A percentile compares a stretch with the other conserved stretches of the same genome.
phyloP scores from a whole-genome alignment of 1,140 invertebrate genomes.

The Lutraria rhynchaena region DNA sequence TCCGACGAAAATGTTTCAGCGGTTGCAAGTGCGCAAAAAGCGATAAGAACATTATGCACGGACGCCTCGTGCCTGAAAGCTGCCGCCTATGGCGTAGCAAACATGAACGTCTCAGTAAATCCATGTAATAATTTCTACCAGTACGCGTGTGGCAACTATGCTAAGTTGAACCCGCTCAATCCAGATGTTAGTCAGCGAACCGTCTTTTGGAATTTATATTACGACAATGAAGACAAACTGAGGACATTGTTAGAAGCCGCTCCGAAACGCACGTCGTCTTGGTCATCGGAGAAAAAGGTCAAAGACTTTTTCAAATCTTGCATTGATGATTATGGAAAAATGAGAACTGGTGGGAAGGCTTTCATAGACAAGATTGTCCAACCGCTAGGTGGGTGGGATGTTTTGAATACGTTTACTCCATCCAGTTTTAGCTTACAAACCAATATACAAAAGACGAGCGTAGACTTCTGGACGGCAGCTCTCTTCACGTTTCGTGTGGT shows the following conservation, averaged over 20 bases:
- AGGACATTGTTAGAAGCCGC: conserved; percentile 67
- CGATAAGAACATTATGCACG: conserved; percentile 60
- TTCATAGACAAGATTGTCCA: conserved; percentile 72
- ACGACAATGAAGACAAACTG: conserved; percentile 72
- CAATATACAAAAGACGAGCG: conserved; percentile 69
- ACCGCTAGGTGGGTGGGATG: conserved; percentile 75
- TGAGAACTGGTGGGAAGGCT: conserved; percentile 65
- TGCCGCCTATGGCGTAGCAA: conserved; percentile 64
- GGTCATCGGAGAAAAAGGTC: conserved; percentile 75
- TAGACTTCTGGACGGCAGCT: conserved; percentile 76
- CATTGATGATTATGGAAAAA: conserved; percentile 72
- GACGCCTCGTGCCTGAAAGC: conserved; percentile 70
- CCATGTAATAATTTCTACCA: conserved; percentile 85
- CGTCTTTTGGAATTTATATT: conserved; percentile 66
- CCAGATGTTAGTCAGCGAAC: conserved; percentile 60
- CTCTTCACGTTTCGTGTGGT: conserved; percentile 69
- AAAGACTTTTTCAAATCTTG: conserved; percentile 77
- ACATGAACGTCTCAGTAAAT: conserved; percentile 82
- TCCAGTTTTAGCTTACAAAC: conserved; percentile 68
- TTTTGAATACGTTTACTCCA: conserved; percentile 63
- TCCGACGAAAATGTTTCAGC: not conserved
- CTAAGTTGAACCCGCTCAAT: conserved; percentile 61
- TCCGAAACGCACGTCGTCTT: conserved; percentile 53
- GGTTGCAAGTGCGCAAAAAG: conserved; percentile 26
- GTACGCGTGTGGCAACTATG: conserved; percentile 83